Evolutionary conservation across 2,888 invertebrate genomes (phyloP), one percentile per base, ranked within the genome.

Genomic region (Bembecia ichneumoniformis): DNA sequence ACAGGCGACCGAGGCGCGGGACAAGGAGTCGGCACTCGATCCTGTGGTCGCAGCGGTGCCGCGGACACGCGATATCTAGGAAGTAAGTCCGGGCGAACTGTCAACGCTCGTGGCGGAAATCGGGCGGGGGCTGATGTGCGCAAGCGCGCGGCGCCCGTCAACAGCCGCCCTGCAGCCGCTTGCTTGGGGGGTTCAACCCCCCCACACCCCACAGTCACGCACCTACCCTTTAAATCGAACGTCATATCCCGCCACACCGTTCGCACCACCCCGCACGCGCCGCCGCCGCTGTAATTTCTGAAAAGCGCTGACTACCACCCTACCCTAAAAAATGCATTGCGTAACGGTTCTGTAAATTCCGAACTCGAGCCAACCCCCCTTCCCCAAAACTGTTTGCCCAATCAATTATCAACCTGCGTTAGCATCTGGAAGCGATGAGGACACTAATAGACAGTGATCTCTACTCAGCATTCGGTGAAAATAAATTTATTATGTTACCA

Each of bases 21-120:
- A 58, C 59, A 51, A 50, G 57, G 56, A 48, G 43, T 34, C 48
- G 51, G 48, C 47, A 47, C 48, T 51, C 49, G 44, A 16, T 7
- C 44, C 44, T 46, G 28, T 28, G 20, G 57, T 56, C 72, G 72
- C 68, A 75, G 71, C 75, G 74, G 67, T 74, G 71, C 77, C 79
- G 74, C 75, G 76, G 72, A 83, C 82, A 76, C 86, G 82, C 81
- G 72, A 71, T 74, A 69, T 81, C 79, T 82, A 82, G 88, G 88
- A 88, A 84, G 80, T 82, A 79, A 77, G 80, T 78, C 81, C 81
- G 77, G 82, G 83, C 80, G 87, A 88, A 89, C 90, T 90, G 90
- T 90, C 89, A 89, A 87, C 88, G 88, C 79, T 79, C 79, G 86
- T 82, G 84, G 28, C 89, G 89, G 89, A 89, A 86, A 83, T 77